Percentiles rank a stretch among this genome's conserved stretches.
Conservation (phyloP, 2,797 vertebrate species). For the Notolabrus celidotus region DNA sequence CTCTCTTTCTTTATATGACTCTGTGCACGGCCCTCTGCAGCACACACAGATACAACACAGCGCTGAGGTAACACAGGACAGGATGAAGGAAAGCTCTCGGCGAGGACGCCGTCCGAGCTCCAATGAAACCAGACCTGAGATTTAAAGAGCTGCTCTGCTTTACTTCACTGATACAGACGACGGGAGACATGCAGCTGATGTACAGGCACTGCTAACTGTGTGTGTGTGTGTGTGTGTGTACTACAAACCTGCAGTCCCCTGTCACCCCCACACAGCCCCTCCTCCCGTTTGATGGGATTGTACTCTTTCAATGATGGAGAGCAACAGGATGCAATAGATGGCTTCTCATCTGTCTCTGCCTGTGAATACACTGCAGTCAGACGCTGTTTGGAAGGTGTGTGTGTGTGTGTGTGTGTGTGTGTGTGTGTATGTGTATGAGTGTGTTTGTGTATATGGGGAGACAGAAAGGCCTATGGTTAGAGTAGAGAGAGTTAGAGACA, state of each 20-base stretch:
- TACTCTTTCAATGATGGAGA: constrained; percentile 59
- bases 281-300: constrained; percentile 42
- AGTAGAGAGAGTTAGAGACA: too few species aligned
- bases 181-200: constrained; percentile 44
- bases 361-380: constrained; percentile 28
- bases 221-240: constrained; percentile 9
- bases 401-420: not conserved
- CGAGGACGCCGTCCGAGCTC: constrained; percentile 49
- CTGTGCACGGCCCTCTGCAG: constrained; percentile 1
- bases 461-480: too few species aligned
- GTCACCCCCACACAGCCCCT: constrained; percentile 2
- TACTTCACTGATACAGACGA: constrained; percentile 33
- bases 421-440: not conserved
- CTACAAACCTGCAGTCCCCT: constrained; percentile 27
- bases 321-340: constrained; percentile 41
- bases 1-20: constrained; percentile 37
- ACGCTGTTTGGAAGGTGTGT: not conserved
- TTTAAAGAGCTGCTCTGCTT: constrained; percentile 63
- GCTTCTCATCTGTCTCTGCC: constrained; percentile 48
- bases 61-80: constrained; percentile 17
- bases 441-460: too few species aligned
- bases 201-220: constrained; percentile 21
- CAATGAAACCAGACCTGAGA: constrained; percentile 63
- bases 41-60: constrained; percentile 36
- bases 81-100: constrained; percentile 47